Percentiles rank a stretch among this genome's conserved stretches.
These are phyloP conservation scores for Engystomops pustulosus DNA, from an alignment of 2,113 vertebrate species.

Conservation along the genomic window DNA sequence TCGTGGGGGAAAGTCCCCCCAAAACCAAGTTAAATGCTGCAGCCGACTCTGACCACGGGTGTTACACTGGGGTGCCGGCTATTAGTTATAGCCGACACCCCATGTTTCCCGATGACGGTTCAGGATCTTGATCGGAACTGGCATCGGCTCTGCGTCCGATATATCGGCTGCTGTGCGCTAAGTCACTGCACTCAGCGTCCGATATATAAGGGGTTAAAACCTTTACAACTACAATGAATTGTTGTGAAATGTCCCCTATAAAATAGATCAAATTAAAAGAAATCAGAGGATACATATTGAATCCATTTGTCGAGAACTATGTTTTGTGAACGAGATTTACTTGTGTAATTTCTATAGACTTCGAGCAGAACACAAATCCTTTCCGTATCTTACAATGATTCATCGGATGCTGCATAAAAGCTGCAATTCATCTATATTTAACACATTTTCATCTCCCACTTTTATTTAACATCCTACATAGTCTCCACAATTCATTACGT, in stretches of 20 bases:
- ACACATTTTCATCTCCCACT: slow-evolving; percentile 54
- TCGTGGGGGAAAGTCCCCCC: too few species aligned
- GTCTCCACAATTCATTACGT: slow-evolving; percentile 43
- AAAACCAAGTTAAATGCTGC: too few species aligned
- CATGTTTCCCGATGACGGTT: too few species aligned
- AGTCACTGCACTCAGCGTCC: too few species aligned
- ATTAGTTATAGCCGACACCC: too few species aligned
- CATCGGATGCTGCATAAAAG: slow-evolving; percentile 47
- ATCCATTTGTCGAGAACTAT: background rate
- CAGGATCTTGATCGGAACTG: too few species aligned
- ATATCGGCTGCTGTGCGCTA: too few species aligned
- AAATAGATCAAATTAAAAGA: background rate
- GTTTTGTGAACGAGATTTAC: slow-evolving; percentile 32
- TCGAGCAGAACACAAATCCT: slow-evolving; percentile 26
- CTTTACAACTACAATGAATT: background rate
- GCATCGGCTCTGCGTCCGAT: too few species aligned
- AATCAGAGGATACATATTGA: background rate
- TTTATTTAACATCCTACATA: slow-evolving; percentile 47
- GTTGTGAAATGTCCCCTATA: background rate
- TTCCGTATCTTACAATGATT: slow-evolving; percentile 19
- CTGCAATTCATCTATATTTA: slow-evolving; percentile 58
- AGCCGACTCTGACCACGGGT: too few species aligned
- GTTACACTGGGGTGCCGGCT: too few species aligned
- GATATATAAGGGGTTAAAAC: too few species aligned
- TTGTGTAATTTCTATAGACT: slow-evolving; percentile 17